These are phyloP conservation scores for Peromyscus eremicus DNA, from an alignment of 2,797 vertebrate genomes.

Conservation along the genomic window DNA sequence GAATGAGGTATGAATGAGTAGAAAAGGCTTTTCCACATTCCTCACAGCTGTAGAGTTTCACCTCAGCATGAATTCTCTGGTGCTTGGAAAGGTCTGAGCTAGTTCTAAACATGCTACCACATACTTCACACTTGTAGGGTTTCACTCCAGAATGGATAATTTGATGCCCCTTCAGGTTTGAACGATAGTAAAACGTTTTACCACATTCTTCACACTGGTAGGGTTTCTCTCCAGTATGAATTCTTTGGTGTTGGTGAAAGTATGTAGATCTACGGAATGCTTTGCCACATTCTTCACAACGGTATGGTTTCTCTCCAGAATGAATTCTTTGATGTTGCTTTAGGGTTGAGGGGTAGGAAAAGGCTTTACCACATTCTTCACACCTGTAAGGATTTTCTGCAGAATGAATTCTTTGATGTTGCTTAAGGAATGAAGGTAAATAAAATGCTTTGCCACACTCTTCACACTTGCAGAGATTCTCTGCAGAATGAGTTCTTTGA, in stretches of 20 bases:
- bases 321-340: slow-evolving; percentile 48
- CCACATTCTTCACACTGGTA: slow-evolving; percentile 19
- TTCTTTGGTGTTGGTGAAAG: slow-evolving; percentile 32
- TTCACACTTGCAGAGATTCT: neutral
- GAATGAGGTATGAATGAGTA: neutral
- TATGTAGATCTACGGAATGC: neutral
- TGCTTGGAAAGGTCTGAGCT: neutral
- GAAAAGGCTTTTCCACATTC: neutral
- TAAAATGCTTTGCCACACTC: neutral
- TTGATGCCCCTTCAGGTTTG: neutral
- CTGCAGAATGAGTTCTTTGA: neutral
- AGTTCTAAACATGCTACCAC: neutral
- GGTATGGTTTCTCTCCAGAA: slow-evolving; percentile 15
- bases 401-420: slow-evolving; percentile 1
- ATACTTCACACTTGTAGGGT: neutral
- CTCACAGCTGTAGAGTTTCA: neutral
- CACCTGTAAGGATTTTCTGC: slow-evolving; percentile 35
- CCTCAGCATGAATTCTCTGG: neutral
- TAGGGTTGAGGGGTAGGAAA: slow-evolving; percentile 20
- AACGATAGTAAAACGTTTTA: neutral
- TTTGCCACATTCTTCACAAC: neutral
- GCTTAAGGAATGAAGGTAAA: neutral
- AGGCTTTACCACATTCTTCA: slow-evolving; percentile 31
- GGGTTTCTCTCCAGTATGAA: slow-evolving; percentile 7
- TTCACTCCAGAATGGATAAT: slow-evolving; percentile 5